Evolutionary conservation across 2,113 vertebrate species (phyloP), one percentile per base, ranked within the genome.

Genomic region (Anguilla japonica): DNA sequence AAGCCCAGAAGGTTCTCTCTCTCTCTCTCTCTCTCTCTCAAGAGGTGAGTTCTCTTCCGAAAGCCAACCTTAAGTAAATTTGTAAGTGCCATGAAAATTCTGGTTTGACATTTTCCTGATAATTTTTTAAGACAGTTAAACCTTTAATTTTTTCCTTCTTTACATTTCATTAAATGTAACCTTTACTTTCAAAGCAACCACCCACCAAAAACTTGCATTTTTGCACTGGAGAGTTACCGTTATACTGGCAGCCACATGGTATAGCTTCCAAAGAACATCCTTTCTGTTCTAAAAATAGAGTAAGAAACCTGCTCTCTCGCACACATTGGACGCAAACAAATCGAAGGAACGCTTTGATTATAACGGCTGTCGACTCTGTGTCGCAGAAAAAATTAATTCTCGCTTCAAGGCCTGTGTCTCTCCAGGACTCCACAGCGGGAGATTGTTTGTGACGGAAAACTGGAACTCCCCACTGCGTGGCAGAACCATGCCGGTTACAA

Each of bases 331-430:
- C 13, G 34, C 34, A 80, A 80, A 80, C 34, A 80, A 46, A 39
- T 41, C 9, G 41, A 81, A 34, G 26, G 80, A 41, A 81, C 41
- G 26, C 40, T 41, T 41, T 81, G 80, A 43, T 81, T 81, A 43
- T 81, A 81, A 81, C 46, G 40, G 41, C 16, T 81, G 40, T 81
- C 40, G 34, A 81, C 16, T 26, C 79, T 80, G 78, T 79, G 79
- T 40, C 79, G 29, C 79, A 29, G 79, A 13, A 67, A 22, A 22
- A 67, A 67, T 15, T 41, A 80, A 80, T 41, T 80, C 34, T 80
- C 79, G 41, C 79, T 80, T 80, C 29, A 41, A 41, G 79, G 29
- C 60, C 18, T 34, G 9, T 29, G 41, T 81, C 22, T 81, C 20
- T 81, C 80, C 71, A 29, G 71, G 71, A 29, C 5, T 11, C n/a